Conservation (phyloP, 2,113 vertebrate genomes). For the Antigone vipio region DNA sequence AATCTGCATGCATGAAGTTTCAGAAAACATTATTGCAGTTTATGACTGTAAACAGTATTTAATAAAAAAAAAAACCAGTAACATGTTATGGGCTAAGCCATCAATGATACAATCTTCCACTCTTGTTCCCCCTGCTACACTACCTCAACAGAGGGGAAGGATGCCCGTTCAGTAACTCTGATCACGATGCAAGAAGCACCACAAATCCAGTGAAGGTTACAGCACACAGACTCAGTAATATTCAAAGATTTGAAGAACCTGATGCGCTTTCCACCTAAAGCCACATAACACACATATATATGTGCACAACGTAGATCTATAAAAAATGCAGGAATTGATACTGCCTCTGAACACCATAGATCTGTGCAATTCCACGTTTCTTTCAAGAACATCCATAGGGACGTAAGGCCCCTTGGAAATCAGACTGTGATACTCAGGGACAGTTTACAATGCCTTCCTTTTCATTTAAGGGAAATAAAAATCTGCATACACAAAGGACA, state of each 20-base stretch:
- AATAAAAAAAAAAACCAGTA: background rate
- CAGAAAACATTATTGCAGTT: background rate
- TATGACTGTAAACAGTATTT: background rate
- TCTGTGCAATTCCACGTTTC: background rate
- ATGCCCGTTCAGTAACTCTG: background rate
- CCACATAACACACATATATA: background rate
- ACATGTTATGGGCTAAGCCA: background rate
- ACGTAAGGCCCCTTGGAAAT: background rate
- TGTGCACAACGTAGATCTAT: background rate
- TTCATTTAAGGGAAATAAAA: background rate
- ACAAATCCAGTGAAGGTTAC: background rate
- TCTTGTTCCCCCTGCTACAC: background rate
- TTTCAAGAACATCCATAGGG: background rate
- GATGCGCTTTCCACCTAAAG: background rate
- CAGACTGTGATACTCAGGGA: background rate
- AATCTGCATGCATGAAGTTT: constrained; percentile 79
- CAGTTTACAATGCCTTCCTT: background rate
- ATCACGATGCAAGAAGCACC: background rate
- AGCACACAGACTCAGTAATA: background rate
- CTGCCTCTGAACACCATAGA: background rate
- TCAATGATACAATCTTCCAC: background rate
- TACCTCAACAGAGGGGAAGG: background rate
- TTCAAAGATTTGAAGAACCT: background rate
- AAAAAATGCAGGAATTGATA: background rate
- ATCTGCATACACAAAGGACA: background rate